phyloP scores from a whole-genome alignment of 2,888 invertebrate genomes.

The Brachyopa scutellaris region DNA sequence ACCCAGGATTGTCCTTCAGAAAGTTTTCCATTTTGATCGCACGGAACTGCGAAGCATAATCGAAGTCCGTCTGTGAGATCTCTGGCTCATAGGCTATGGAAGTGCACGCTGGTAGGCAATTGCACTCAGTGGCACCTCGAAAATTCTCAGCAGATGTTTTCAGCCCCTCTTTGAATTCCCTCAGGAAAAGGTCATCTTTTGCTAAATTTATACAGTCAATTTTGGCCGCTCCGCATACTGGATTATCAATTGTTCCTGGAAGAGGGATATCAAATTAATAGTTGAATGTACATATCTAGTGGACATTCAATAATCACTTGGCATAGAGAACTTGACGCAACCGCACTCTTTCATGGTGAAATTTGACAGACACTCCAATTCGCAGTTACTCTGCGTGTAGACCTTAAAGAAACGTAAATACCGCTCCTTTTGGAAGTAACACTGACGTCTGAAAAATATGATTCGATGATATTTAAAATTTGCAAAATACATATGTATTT shows the following conservation, averaged over 20 bases:
- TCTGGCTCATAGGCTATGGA: constrained; percentile 88
- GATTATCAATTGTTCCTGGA: constrained; percentile 77
- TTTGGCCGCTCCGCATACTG: constrained; percentile 80
- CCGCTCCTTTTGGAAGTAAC: constrained; percentile 87
- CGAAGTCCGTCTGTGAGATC: constrained; percentile 87
- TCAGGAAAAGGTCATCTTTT: constrained; percentile 78
- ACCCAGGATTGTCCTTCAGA: constrained; percentile 75
- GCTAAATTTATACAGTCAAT: constrained; percentile 79
- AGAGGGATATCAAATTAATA: background rate
- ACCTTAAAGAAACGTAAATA: constrained; percentile 86
- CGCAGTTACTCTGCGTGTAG: constrained; percentile 89
- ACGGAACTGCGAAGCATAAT: constrained; percentile 84
- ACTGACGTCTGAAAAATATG: constrained; percentile 83
- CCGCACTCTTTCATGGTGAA: constrained; percentile 85
- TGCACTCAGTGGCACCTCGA: constrained; percentile 80
- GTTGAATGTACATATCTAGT: no score
- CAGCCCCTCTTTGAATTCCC: constrained; percentile 80
- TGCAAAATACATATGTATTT: background rate
- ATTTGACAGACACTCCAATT: constrained; percentile 88
- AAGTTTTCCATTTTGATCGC: constrained; percentile 82
- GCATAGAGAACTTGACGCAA: constrained; percentile 89
- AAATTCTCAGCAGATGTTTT: constrained; percentile 76
- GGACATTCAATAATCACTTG: constrained; percentile 78
- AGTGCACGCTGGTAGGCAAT: constrained; percentile 84
- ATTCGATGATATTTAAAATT: background rate